Base-by-base conservation (phyloP, 1,140 invertebrate species). In the Scylla paramamosain region DNA sequence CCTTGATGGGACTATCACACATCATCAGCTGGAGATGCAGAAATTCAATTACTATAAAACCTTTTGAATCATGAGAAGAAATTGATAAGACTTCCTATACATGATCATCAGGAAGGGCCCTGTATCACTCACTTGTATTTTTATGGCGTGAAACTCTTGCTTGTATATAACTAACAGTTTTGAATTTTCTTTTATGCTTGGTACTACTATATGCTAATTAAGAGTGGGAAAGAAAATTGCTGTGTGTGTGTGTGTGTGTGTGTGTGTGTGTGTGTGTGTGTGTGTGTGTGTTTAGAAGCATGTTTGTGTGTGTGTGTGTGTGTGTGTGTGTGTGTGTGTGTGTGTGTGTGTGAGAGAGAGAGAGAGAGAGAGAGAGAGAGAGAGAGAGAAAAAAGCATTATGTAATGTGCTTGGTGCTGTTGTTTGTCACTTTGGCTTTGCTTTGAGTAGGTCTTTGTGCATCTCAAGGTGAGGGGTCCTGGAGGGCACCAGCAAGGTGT, bases 181-280 rank as follows among this genome's bases (percentile, higher is more conserved):
- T 90, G 25, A 14, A 48, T 45, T 90, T 90, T 90, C 48, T 52
- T 46, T 88, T 90, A 48, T 90, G 88, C 45, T 46, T 90, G 48
- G 48, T 28, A 46, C 28, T 90, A 90, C 25, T 45, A 48, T 59
- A 59, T 59, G 52, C 52, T 59, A 59, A 59, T 14, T 59, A 20
- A 59, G 52, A 59, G 52, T 59, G 52, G 52, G 52, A 59, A 59
- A 12, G 52, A 59, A 20, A 59, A 20, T 59, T 59, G 52, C 16
- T 59, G 52, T 59, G 52, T 59, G 52, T 59, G 52, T 59, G 52
- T 59, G 52, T 59, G 16, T 14, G 52, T 59, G 52, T 20, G 52
- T 77, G n/a, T 20, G 20, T n/a, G 16, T 77, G 52, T 59, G 52
- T 59, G 52, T 59, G 52, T 59, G 52, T 59, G 16, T 14, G 52